Base-by-base conservation (phyloP, 2,113 vertebrate species). In the Ameiurus melas region DNA sequence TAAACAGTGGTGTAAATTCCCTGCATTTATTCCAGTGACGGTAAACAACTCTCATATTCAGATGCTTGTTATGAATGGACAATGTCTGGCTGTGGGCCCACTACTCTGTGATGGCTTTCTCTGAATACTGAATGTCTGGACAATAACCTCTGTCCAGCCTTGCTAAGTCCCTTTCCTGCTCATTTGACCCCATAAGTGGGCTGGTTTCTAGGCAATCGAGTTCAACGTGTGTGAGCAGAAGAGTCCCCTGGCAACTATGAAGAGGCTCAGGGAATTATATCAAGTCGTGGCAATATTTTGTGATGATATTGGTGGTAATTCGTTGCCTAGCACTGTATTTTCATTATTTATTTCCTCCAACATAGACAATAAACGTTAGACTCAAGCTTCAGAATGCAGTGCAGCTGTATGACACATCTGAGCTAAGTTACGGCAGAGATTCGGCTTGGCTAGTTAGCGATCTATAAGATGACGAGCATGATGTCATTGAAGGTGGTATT, bases 1-100 rank as follows among this genome's bases (percentile, higher is more conserved):
- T 85, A 90, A 90, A 91, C 80, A 86, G 84, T 90, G 85, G 51
- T 83, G 85, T 89, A 83, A 83, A 91, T 91, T 86, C 87, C 87
- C 78, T 83, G 85, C 87, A 79, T 90, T 91, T 89, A 88, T 86
- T 64, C 53, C 82, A 82, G 84, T 70, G 68, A 87, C 85, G 85
- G 82, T 89, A 90, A 90, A 91, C 90, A 90, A 84, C 77, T 62
- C 64, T 71, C 87, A 84, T 87, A 79, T 90, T 91, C 87, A 89
- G 85, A 89, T 53, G 75, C 43, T 66, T 75, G 87, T 83, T 64
- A 86, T 91, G 90, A 91, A 91, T 91, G 85, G 83, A 91, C 90
- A 91, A 90, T 89, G 83, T 71, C 78, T 87, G 89, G 87, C 82
- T 73, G 82, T 36, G 75, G 78, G 87, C 87, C 87, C 20, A 36